A percentile compares a stretch with the other conserved stretches of the same genome.
Conservation (phyloP, 2,113 vertebrate species). For the Eupsittula cactorum region DNA sequence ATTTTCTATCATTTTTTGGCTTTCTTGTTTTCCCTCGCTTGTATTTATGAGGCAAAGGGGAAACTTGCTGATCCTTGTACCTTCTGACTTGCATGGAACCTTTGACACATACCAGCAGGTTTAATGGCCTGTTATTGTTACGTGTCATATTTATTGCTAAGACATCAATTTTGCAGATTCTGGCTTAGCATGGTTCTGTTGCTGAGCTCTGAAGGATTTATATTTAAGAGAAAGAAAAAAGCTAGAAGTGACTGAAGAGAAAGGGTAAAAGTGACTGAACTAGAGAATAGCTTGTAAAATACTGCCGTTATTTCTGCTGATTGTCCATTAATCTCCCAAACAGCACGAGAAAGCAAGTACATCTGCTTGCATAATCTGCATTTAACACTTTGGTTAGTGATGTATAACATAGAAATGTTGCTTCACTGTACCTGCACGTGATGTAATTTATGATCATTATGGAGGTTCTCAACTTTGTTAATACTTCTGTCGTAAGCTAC, state of each 20-base stretch:
- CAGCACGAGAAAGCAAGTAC: not conserved
- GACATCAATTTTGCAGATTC: not conserved
- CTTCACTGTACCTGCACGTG: not conserved
- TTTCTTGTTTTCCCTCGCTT: not conserved
- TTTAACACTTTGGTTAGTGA: not conserved
- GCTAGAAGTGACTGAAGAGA: not conserved
- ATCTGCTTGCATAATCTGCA: not conserved
- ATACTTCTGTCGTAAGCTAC: not conserved
- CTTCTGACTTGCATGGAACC: not conserved
- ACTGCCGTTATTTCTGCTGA: not conserved
- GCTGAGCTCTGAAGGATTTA: not conserved
- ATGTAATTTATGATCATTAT: not conserved
- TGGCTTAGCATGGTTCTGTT: not conserved
- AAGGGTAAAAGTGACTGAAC: not conserved
- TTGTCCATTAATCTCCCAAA: not conserved
- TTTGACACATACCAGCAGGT: not conserved
- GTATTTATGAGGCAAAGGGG: not conserved
- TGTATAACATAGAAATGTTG: not conserved
- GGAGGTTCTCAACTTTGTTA: not conserved
- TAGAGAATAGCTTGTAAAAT: not conserved
- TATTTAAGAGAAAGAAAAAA: not conserved
- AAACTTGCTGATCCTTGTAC: not conserved
- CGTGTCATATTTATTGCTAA: not conserved
- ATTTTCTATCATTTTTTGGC: not conserved
- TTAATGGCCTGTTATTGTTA: not conserved